Conservation (phyloP, 1,140 invertebrate species). For the Rhopalosiphum padi region DNA sequence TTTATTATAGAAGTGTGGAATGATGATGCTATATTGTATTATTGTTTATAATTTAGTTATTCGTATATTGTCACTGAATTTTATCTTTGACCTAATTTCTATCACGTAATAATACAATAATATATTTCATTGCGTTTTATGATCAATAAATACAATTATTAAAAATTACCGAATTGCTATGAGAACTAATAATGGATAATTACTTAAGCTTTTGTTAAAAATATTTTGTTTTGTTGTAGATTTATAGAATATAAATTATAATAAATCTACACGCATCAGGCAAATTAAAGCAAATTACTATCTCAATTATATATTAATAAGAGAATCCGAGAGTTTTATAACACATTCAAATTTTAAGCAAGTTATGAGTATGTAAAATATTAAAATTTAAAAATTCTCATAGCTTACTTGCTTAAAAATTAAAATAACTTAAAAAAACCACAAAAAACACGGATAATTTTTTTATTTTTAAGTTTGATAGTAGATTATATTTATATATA, state of each 20-base stretch:
- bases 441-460: neutral
- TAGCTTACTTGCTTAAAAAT: too few species aligned
- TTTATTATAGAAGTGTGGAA: neutral
- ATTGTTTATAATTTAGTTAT: neutral
- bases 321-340: neutral
- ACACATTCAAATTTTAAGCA: neutral
- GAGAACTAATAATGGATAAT: neutral
- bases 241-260: neutral
- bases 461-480: neutral
- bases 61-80: neutral
- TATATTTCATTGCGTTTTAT: neutral
- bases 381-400: neutral
- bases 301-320: neutral
- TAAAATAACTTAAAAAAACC: neutral
- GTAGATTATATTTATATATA: neutral
- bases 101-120: neutral
- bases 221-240: neutral
- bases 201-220: neutral
- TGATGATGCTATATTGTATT: neutral
- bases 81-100: slow-evolving; percentile 6
- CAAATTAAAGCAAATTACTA: neutral
- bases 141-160: neutral
- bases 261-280: neutral
- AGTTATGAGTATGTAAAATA: neutral
- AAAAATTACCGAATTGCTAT: neutral